A percentile compares a stretch with the other conserved stretches of the same genome.
phyloP scores from a whole-genome alignment of 2,797 vertebrate species.

The Okamejei kenojei region DNA sequence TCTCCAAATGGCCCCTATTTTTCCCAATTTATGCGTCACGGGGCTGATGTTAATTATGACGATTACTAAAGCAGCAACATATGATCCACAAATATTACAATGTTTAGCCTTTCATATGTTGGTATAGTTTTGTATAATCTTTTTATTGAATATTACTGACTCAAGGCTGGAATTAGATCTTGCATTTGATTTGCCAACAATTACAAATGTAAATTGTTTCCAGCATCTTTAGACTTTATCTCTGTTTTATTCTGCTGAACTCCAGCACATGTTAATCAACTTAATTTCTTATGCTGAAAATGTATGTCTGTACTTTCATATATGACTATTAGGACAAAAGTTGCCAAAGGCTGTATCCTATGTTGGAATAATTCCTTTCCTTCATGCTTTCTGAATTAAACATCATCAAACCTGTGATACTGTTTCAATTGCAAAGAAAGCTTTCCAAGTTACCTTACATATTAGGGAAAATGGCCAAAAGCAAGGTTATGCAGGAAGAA shows the following conservation, averaged over 20 bases:
- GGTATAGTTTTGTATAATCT: neutral
- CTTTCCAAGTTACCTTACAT: no score
- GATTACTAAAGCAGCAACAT: constrained; percentile 64
- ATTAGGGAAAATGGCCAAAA: no score
- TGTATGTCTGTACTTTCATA: neutral
- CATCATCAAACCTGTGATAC: no score
- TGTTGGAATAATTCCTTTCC: neutral
- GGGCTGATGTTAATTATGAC: constrained; percentile 85
- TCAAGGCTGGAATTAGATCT: neutral
- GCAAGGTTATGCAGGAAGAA: no score
- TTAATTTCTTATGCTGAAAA: neutral
- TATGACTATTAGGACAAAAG: no score
- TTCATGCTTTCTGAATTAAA: neutral
- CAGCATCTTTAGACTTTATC: neutral
- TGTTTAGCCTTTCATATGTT: neutral
- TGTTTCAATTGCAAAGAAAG: no score
- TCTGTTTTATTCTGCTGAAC: neutral
- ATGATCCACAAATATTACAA: neutral
- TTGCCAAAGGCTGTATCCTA: no score
- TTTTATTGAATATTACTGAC: neutral
- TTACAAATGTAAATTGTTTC: constrained; percentile 6
- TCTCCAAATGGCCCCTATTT: constrained; percentile 67
- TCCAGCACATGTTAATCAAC: neutral
- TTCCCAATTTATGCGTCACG: constrained; percentile 64
- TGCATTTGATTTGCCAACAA: neutral